These are phyloP conservation scores for Drosophila sp. DNA, from an alignment of 1,140 invertebrate species.

Conservation along the genomic window DNA sequence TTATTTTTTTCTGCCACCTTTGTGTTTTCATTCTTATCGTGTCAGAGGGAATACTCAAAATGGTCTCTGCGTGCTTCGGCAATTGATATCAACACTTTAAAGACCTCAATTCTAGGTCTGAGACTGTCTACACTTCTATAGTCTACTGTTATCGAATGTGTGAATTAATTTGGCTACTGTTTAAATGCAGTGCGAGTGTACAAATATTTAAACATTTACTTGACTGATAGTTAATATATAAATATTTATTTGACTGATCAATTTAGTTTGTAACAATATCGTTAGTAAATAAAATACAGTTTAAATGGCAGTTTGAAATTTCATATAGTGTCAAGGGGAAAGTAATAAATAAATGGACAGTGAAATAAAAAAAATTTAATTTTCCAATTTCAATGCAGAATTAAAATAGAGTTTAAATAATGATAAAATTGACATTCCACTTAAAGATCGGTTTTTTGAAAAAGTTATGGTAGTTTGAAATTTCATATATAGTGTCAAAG, in stretches of 20 bases:
- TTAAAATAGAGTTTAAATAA: no score
- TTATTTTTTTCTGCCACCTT: not conserved
- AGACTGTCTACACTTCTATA: no score
- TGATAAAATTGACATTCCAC: no score
- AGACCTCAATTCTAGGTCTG: not conserved
- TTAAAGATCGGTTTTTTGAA: no score
- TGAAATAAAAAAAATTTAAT: no score
- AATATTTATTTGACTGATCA: not conserved
- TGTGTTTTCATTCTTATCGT: conserved; percentile 21
- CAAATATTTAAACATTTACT: conserved; percentile 20
- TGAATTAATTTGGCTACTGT: conserved; percentile 32
- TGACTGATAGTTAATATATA: conserved; percentile 15
- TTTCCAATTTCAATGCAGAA: no score
- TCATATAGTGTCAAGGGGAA: no score
- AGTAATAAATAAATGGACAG: no score
- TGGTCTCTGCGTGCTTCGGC: conserved; percentile 18
- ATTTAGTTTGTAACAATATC: not conserved
- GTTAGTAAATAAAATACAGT: no score
- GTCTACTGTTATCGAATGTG: conserved; percentile 13
- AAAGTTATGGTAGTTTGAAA: no score
- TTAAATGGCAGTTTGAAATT: no score
- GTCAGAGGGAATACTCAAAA: not conserved
- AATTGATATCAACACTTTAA: conserved; percentile 24
- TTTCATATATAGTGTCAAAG: no score
- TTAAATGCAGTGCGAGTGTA: conserved; percentile 33